Evolutionary conservation across 2,888 invertebrate species (phyloP).

Genomic region (Elegia similella): DNA sequence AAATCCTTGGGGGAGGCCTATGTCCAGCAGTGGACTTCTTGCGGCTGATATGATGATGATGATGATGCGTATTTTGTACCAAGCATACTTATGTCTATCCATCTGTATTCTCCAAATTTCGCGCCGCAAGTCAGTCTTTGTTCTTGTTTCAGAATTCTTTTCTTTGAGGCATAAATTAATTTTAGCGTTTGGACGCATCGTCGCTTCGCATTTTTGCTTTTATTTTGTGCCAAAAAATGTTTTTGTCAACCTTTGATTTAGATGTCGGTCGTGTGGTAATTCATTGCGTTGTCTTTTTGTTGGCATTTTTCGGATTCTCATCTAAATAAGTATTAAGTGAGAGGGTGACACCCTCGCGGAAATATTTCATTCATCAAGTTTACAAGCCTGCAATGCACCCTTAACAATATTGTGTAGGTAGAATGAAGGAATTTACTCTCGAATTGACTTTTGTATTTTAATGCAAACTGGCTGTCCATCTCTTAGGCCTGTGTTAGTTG

Average conservation of each 20-base stretch:
- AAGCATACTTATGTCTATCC: neutral
- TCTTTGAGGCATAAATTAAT: slow-evolving; percentile 59
- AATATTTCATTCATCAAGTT: slow-evolving; percentile 13
- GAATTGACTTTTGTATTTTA: neutral
- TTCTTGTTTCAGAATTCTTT: slow-evolving; percentile 61
- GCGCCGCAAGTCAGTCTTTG: slow-evolving; percentile 53
- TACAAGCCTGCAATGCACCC: slow-evolving; percentile 1
- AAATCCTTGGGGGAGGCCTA: no score
- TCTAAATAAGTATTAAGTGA: slow-evolving; percentile 11
- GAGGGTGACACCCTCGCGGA: slow-evolving; percentile 10
- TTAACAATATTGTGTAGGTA: neutral
- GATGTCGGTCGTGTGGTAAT: neutral
- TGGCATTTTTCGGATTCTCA: neutral
- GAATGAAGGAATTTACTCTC: neutral
- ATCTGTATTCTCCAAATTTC: neutral
- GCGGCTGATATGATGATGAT: no score
- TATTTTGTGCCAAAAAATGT: slow-evolving; percentile 34
- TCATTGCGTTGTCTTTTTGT: slow-evolving; percentile 5
- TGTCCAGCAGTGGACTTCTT: no score
- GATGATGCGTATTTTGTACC: no score
- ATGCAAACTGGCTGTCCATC: neutral
- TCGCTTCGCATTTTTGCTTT: slow-evolving; percentile 32
- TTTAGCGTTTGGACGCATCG: slow-evolving; percentile 41
- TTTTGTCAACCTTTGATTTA: slow-evolving; percentile 43
- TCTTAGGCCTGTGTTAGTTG: no score